A percentile compares a stretch with the other conserved stretches of the same genome.
Conservation (phyloP, 2,797 vertebrate species). For the Malurus splendens region DNA sequence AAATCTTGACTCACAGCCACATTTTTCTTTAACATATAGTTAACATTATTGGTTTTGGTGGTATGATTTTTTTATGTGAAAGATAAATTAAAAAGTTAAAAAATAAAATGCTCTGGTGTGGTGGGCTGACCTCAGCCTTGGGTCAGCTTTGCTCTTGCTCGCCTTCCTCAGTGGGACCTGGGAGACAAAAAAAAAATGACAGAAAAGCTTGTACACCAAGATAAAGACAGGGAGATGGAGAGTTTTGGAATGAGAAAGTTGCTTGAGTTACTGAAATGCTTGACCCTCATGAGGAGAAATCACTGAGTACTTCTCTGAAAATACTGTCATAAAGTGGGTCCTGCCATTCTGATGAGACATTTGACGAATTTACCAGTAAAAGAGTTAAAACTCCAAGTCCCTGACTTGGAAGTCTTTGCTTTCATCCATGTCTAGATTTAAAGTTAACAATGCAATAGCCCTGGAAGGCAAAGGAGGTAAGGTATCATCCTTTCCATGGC, state of each 20-base stretch:
- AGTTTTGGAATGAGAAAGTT: neutral
- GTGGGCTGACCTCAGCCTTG: neutral
- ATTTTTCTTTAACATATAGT: neutral
- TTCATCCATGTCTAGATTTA: neutral
- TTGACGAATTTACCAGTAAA: neutral
- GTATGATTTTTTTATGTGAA: neutral
- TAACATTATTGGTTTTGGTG: neutral
- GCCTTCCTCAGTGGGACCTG: fast-evolving
- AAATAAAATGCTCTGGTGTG: neutral
- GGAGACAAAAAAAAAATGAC: neutral
- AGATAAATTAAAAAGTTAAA: neutral
- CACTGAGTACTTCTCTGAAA: neutral
- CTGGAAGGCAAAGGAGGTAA: neutral
- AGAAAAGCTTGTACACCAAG: fast-evolving
- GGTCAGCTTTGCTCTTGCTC: neutral
- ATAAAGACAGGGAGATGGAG: neutral
- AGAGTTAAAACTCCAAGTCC: neutral
- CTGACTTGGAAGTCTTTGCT: neutral
- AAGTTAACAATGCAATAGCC: neutral
- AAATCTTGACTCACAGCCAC: neutral
- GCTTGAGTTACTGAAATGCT: neutral
- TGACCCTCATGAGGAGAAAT: neutral
- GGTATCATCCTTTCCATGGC: neutral
- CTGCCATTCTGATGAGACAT: fast-evolving
- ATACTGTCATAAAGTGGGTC: neutral